A percentile compares a stretch with the other conserved stretches of the same genome.
Evolutionary conservation across 2,888 invertebrate species (phyloP).

Genomic region (Cerceris ruficornis): DNA sequence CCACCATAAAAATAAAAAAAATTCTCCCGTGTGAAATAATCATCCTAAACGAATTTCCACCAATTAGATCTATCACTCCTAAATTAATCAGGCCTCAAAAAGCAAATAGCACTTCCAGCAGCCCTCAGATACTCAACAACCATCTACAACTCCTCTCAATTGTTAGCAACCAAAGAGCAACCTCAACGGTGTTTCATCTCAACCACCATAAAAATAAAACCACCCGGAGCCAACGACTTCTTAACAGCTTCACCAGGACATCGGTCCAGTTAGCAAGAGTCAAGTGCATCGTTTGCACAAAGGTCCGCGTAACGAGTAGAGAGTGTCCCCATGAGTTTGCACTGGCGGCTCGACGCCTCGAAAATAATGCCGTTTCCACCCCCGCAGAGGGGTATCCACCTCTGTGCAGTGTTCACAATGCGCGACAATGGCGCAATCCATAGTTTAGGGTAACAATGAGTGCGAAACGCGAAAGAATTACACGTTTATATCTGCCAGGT

Average conservation of each 20-base stretch:
- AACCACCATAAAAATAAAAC: too few species aligned
- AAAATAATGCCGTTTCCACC: constrained; percentile 34
- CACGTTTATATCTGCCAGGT: constrained; percentile 67
- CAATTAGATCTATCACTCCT: too few species aligned
- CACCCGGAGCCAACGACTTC: constrained; percentile 9
- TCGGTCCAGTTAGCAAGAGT: constrained; percentile 19
- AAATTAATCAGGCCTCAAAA: too few species aligned
- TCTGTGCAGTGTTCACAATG: constrained; percentile 15
- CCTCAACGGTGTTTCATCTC: too few species aligned
- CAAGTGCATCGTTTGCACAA: constrained; percentile 50
- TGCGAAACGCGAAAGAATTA: constrained; percentile 74
- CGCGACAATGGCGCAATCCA: constrained; percentile 74
- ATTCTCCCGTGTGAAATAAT: too few species aligned
- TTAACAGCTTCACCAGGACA: constrained; percentile 11
- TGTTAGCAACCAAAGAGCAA: too few species aligned
- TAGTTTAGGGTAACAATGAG: constrained; percentile 77
- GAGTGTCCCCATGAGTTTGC: constrained; percentile 26
- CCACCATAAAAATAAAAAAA: too few species aligned
- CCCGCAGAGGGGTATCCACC: constrained; percentile 3
- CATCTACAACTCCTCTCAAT: too few species aligned
- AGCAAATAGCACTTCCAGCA: too few species aligned
- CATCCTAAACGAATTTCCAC: too few species aligned
- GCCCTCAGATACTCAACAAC: too few species aligned
- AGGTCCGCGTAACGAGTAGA: constrained; percentile 23
- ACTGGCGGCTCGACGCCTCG: not conserved